Conservation (phyloP, 2,113 vertebrate genomes). For the Microcebus jonahi region DNA sequence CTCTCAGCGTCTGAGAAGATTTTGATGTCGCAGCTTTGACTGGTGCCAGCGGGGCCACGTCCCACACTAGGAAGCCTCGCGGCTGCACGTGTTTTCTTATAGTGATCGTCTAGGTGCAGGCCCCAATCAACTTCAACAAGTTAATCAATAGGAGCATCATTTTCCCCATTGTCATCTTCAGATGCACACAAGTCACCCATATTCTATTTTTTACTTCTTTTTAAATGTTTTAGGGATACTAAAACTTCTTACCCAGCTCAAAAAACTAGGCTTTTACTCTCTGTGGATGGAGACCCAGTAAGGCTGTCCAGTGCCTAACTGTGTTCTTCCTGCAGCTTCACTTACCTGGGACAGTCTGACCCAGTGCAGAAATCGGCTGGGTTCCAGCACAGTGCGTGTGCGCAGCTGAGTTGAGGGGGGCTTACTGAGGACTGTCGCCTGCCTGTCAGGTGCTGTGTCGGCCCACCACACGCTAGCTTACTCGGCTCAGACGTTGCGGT, state of each 20-base stretch:
- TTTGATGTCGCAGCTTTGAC: neutral
- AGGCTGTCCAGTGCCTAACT: neutral
- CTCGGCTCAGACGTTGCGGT: no score
- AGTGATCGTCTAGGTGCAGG: neutral
- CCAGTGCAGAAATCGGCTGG: neutral
- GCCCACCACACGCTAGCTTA: accelerated
- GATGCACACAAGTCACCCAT: neutral
- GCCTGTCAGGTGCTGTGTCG: accelerated
- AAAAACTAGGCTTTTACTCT: neutral
- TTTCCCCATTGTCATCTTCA: neutral
- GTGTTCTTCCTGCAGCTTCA: neutral
- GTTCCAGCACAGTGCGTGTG: neutral
- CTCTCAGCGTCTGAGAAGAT: neutral
- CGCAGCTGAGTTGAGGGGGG: neutral
- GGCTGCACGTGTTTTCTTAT: accelerated
- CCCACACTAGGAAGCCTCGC: neutral
- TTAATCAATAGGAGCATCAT: no score
- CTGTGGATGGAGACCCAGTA: neutral
- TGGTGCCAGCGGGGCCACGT: neutral
- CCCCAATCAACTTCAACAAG: neutral
- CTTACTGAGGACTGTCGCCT: neutral
- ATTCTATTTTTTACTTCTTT: neutral
- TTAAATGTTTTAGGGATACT: neutral
- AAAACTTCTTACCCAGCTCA: neutral
- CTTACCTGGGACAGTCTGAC: no score